A percentile compares a stretch with the other conserved stretches of the same genome.
Evolutionary conservation across 2,888 invertebrate species (phyloP).

Genomic region (Nephrocerus scutellatus): DNA sequence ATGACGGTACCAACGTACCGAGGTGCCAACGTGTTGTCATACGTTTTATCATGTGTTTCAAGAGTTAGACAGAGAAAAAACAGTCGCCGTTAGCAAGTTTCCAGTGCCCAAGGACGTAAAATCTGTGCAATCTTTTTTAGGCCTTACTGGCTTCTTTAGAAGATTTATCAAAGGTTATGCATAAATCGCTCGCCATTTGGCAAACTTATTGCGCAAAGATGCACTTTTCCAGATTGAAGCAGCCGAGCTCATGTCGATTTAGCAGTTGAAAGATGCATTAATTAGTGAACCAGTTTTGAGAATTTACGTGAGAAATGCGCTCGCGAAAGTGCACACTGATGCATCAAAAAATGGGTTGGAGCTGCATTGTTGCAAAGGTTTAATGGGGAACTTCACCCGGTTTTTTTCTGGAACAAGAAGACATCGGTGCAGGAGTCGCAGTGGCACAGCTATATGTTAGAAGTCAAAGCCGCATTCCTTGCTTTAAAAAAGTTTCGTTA

Average conservation of each 20-base stretch:
- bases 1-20: too few relatives aligned
- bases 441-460: conserved; percentile 22
- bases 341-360: conserved; percentile 22
- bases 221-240: conserved; percentile 8
- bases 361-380: conserved; percentile 18
- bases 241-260: conserved; percentile 9
- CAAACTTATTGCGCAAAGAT: too few relatives aligned
- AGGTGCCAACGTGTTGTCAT: too few relatives aligned
- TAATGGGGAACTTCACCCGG: conserved; percentile 4
- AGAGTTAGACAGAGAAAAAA: too few relatives aligned
- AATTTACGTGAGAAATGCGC: conserved; percentile 13
- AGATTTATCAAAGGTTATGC: too few relatives aligned
- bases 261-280: conserved; percentile 10
- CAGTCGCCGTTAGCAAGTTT: too few relatives aligned
- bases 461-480: conserved; percentile 24
- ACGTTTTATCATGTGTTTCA: too few relatives aligned
- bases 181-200: too few relatives aligned
- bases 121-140: too few relatives aligned
- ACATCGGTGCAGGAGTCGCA: conserved; percentile 1
- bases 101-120: too few relatives aligned
- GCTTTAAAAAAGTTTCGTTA: conserved; percentile 27
- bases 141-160: too few relatives aligned
- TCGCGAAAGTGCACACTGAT: conserved; percentile 21
- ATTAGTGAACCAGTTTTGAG: conserved; percentile 12
- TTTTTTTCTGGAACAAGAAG: conserved; percentile 13